Conservation (phyloP, 2,113 vertebrate species). For the Anarhynchus alexandrinus region DNA sequence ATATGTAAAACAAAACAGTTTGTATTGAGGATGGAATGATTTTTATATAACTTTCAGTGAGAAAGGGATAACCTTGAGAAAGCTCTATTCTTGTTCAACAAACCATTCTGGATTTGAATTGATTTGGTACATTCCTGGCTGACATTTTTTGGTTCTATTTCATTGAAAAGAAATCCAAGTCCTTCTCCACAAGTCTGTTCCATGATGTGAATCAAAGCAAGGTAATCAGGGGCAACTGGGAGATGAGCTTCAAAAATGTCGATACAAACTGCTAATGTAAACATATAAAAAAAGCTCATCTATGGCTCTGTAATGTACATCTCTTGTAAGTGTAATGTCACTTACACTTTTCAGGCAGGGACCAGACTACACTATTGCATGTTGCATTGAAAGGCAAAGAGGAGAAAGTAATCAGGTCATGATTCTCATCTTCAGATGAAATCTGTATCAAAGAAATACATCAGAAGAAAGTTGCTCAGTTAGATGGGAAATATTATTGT, state of each 20-base stretch:
- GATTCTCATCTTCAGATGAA: neutral
- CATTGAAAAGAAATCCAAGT: neutral
- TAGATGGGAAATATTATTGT: neutral
- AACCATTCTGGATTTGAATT: neutral
- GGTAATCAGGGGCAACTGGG: neutral
- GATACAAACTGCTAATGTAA: neutral
- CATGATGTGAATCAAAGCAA: neutral
- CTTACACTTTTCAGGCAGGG: neutral
- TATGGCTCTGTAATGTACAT: neutral
- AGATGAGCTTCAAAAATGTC: neutral
- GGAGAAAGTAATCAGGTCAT: accelerated
- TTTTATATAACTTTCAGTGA: neutral
- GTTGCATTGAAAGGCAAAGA: neutral
- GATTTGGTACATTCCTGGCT: neutral
- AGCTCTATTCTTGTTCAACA: neutral
- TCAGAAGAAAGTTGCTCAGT: neutral
- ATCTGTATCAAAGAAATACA: neutral
- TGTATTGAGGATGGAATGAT: neutral
- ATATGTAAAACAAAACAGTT: neutral
- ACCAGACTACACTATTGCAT: neutral
- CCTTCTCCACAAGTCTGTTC: neutral
- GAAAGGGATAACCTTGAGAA: neutral
- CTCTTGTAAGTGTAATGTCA: neutral
- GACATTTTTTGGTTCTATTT: neutral
- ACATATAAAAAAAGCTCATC: neutral